Conservation (phyloP, 2,113 vertebrate species). For the Nansenia antarctica region DNA sequence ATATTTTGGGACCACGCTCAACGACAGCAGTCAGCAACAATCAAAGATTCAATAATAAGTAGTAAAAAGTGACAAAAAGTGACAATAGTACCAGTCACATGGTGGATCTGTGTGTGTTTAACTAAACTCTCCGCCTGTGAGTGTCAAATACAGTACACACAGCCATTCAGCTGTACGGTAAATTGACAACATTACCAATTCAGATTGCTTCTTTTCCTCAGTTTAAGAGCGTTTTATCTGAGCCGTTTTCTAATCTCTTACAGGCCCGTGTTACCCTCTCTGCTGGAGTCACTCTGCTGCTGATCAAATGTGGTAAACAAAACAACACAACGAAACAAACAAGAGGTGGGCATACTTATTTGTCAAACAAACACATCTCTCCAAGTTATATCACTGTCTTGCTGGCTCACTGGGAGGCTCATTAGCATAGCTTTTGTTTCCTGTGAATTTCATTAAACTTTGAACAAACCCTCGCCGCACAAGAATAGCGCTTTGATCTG, state of each 20-base stretch:
- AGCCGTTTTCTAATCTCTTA: conserved; percentile 50
- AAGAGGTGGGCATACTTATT: conserved; percentile 66
- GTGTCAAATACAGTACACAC: not conserved
- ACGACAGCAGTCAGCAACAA: no score
- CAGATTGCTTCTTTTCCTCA: conserved; percentile 37
- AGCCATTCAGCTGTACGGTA: conserved; percentile 21
- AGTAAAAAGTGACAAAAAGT: no score
- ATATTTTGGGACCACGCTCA: no score
- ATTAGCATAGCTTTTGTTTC: conserved; percentile 76
- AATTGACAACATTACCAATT: conserved; percentile 36
- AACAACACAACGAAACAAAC: no score
- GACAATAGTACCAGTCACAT: no score
- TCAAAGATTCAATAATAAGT: no score
- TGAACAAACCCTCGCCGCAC: conserved; percentile 70
- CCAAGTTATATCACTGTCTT: conserved; percentile 35
- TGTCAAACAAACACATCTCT: conserved; percentile 65
- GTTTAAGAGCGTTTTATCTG: conserved; percentile 11
- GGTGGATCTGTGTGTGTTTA: no score
- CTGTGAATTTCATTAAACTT: conserved; percentile 80
- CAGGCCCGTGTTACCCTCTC: conserved; percentile 68
- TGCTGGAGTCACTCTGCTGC: conserved; percentile 58
- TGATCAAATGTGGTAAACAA: conserved; percentile 24
- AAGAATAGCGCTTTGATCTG: conserved; percentile 73
- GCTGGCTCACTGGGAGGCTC: conserved; percentile 64
- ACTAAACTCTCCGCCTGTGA: no score